Evolutionary conservation across 1,140 invertebrate genomes (phyloP).

Genomic region (Pectinophora gossypiella): DNA sequence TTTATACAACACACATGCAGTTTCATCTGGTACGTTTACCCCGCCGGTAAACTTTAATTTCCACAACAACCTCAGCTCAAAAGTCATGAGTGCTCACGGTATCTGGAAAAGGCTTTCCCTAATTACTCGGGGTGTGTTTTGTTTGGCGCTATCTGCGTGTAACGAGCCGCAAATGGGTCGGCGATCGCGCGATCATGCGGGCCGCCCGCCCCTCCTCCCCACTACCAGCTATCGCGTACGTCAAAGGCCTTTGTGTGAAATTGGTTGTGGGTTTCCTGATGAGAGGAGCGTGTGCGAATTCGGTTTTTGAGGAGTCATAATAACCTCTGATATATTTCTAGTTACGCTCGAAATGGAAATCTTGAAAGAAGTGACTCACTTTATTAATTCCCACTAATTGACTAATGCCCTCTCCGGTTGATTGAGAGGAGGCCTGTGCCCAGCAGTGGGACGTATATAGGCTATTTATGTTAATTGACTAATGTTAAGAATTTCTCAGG

Average conservation of each 20-base stretch:
- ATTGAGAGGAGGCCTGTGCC: too few species aligned
- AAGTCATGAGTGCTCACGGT: constrained; percentile 57
- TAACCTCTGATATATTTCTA: too few species aligned
- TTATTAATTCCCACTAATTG: too few species aligned
- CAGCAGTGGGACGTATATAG: too few species aligned
- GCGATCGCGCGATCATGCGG: constrained; percentile 70
- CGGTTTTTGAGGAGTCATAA: too few species aligned
- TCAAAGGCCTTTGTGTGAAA: constrained; percentile 71
- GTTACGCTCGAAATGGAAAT: too few species aligned
- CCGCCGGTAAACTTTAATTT: neutral
- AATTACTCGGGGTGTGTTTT: constrained; percentile 72
- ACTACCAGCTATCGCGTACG: constrained; percentile 23
- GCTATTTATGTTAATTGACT: too few species aligned
- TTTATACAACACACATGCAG: too few species aligned
- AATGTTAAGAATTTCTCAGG: too few species aligned
- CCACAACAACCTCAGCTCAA: neutral
- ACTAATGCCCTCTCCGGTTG: too few species aligned
- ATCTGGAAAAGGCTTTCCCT: constrained; percentile 73
- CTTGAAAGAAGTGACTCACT: too few species aligned
- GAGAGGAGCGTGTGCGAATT: constrained; percentile 20
- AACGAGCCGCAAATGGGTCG: constrained; percentile 71
- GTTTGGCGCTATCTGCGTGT: constrained; percentile 72
- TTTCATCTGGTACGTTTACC: too few species aligned
- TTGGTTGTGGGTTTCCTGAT: constrained; percentile 19
- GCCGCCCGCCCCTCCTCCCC: constrained; percentile 40